phyloP scores from a whole-genome alignment of 2,797 vertebrate species.

The Meriones psammophilus region DNA sequence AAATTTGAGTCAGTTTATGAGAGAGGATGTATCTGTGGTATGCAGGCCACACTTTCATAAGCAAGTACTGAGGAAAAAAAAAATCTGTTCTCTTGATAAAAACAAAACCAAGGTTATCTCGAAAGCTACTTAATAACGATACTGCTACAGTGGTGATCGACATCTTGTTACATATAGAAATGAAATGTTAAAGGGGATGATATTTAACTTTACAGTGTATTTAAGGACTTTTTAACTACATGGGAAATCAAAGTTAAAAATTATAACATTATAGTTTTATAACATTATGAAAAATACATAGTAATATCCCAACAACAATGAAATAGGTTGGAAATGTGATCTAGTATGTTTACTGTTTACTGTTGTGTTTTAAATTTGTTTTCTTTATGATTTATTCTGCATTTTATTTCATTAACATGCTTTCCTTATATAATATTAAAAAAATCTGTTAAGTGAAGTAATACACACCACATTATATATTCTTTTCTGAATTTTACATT shows the following conservation, averaged over 20 bases:
- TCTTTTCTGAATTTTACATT: not conserved
- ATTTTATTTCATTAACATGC: not conserved
- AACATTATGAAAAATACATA: not conserved
- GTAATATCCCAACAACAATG: not conserved
- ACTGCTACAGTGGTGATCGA: not conserved
- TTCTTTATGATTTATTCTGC: not conserved
- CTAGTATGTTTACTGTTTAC: not conserved
- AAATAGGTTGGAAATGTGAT: not conserved
- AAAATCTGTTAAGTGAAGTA: not conserved
- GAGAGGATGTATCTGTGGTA: not conserved
- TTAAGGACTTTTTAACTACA: not conserved
- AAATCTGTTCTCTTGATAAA: not conserved
- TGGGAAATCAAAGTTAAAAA: not conserved
- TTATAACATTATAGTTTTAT: not conserved
- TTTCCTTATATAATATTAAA: slow-evolving; percentile 12
- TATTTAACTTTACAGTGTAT: not conserved
- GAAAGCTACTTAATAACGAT: not conserved
- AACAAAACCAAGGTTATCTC: not conserved
- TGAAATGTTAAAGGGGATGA: not conserved
- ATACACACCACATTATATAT: not conserved
- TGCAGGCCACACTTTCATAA: not conserved
- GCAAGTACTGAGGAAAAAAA: not conserved
- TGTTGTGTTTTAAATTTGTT: slow-evolving; percentile 15
- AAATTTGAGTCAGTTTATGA: not conserved
- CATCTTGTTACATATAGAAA: not conserved